A percentile compares a stretch with the other conserved stretches of the same genome.
Evolutionary conservation across 2,888 invertebrate species (phyloP).

Genomic region (Lordiphosa andalusiaca): DNA sequence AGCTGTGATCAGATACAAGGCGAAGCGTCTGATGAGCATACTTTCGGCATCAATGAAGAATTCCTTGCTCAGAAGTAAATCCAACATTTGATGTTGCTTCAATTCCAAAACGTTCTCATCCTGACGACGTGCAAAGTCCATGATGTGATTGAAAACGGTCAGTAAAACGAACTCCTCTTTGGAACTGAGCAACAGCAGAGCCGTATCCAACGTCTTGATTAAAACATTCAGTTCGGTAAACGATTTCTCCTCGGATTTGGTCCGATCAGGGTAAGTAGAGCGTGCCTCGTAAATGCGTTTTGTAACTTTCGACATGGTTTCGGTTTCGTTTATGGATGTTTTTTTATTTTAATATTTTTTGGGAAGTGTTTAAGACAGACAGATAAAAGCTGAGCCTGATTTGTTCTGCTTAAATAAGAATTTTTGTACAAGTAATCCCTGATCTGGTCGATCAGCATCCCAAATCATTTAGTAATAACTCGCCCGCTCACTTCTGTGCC

Average conservation of each 20-base stretch:
- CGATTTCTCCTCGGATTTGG: slow-evolving; percentile 44
- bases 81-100: slow-evolving; percentile 52
- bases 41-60: slow-evolving; percentile 49
- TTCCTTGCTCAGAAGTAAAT: slow-evolving; percentile 52
- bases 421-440: no score
- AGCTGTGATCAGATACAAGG: slow-evolving; percentile 57
- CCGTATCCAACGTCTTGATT: slow-evolving; percentile 55
- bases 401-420: no score
- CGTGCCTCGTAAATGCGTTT: slow-evolving; percentile 59
- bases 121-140: slow-evolving; percentile 61
- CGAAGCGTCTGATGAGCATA: slow-evolving; percentile 61
- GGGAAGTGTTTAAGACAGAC: neutral
- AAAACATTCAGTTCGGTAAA: slow-evolving; percentile 52
- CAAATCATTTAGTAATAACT: no score
- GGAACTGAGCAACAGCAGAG: slow-evolving; percentile 62
- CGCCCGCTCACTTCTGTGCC: no score
- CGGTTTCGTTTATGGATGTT: neutral
- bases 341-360: neutral
- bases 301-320: slow-evolving; percentile 29
- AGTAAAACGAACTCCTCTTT: slow-evolving; percentile 65
- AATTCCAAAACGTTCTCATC: slow-evolving; percentile 59
- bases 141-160: slow-evolving; percentile 60
- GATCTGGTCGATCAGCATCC: no score
- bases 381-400: no score
- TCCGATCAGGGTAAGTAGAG: slow-evolving; percentile 59